Base-by-base conservation (phyloP, 2,797 vertebrate species). In the Bovichtus diacanthus region DNA sequence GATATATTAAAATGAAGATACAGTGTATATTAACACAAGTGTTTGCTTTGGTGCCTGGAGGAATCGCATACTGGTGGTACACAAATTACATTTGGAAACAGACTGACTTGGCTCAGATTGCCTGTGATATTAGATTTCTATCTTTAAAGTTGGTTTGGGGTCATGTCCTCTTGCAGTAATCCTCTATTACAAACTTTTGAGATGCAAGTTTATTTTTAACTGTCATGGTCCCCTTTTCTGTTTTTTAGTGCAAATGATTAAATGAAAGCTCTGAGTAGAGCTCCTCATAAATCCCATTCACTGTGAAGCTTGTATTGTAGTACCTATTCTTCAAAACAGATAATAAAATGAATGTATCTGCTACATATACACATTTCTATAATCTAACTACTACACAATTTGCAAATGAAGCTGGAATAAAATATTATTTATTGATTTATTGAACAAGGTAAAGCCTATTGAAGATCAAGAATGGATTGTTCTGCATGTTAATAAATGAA, bases 1-100 rank as follows among this genome's bases (percentile, higher is more conserved):
- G 19, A 9, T 27, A 23, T 12, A 13, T 81, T 49, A 72, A 46
- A 59, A 58, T 82, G 1, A 75, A 61, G n/a, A 34, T 39, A 18
- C 19, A 21, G 19, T 63, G 49, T 16, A 15, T 21, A 23, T 61
- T 15, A 81, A 69, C 18, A 18, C 2, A 27, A 34, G 12, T 47
- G 15, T 72, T 51, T 67, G 65, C 55, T 66, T 47, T 43, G 27
- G 29, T 65, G 27, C 31, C 50, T 38, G 51, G 25, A 60, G 70
- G 58, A 71, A 68, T 80, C 71, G 66, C 63, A 73, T 53, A 63
- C 74, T 27, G n/a, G 15, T 76, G 53, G 41, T 27, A 12, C 36
- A 53, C 38, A 61, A 70, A 85, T 81, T 59, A 34, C 70, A 77
- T 73, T 51, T 82, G 77, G 39, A 87, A 69, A 55, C 49, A 8